Percentiles rank a stretch among this genome's conserved stretches.
phyloP scores from a whole-genome alignment of 2,113 vertebrate species.

The Antennarius striatus region DNA sequence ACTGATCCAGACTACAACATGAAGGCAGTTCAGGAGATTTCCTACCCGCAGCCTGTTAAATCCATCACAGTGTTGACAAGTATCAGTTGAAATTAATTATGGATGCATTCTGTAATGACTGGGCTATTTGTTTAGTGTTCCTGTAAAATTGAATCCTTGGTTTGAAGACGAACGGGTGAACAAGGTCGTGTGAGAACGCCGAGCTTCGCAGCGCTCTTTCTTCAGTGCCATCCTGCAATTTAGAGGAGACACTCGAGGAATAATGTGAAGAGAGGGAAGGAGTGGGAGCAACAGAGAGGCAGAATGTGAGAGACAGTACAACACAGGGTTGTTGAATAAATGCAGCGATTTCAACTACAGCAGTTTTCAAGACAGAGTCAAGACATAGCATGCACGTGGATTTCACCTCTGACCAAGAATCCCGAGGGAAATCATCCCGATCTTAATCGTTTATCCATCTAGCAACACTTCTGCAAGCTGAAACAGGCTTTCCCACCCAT shows the following conservation, averaged over 20 bases:
- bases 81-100: conserved; percentile 71
- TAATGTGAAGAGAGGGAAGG: conserved; percentile 50
- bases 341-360: background rate
- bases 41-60: conserved; percentile 10
- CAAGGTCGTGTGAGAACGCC: conserved; percentile 47
- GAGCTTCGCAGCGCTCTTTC: conserved; percentile 2
- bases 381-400: background rate
- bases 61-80: conserved; percentile 59
- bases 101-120: conserved; percentile 49
- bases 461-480: conserved; percentile 20
- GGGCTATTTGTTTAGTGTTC: conserved; percentile 57
- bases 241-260: conserved; percentile 30
- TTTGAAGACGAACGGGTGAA: conserved; percentile 41
- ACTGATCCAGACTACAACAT: conserved; percentile 2
- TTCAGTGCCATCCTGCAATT: conserved; percentile 21
- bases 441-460: conserved; percentile 47
- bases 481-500: conserved; percentile 15
- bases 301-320: conserved; percentile 26
- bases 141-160: conserved; percentile 50
- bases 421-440: conserved; percentile 44
- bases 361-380: background rate
- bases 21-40: conserved; percentile 34
- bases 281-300: conserved; percentile 6
- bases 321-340: conserved; percentile 57
- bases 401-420: conserved; percentile 22